Conservation (phyloP, 2,797 vertebrate genomes). For the Synanceia verrucosa region DNA sequence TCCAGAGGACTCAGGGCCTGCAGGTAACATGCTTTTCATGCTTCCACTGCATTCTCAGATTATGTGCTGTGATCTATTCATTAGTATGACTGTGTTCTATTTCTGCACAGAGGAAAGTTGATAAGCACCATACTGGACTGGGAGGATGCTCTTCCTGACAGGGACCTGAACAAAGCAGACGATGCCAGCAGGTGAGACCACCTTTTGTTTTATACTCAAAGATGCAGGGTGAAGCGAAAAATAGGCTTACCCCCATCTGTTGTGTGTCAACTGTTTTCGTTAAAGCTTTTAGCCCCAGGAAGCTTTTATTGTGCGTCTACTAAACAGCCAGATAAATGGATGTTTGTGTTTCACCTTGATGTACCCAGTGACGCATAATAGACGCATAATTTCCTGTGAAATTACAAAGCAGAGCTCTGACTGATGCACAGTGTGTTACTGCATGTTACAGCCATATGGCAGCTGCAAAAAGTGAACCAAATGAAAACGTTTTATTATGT, state of each 20-base stretch:
- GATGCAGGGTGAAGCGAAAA: too few species aligned
- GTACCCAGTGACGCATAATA: not conserved
- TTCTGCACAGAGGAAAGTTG: constrained; percentile 87
- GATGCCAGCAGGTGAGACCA: constrained; percentile 91
- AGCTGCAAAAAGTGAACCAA: not conserved
- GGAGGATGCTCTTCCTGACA: constrained; percentile 93
- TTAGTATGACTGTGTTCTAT: not conserved
- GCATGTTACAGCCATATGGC: not conserved
- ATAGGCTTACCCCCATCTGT: too few species aligned
- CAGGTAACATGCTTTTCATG: constrained; percentile 87
- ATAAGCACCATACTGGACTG: constrained; percentile 96
- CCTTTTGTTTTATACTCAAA: too few species aligned
- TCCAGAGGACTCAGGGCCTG: constrained; percentile 92
- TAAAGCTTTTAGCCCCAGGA: not conserved
- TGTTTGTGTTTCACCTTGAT: constrained; percentile 11
- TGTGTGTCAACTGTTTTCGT: not conserved
- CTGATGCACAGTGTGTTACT: not conserved
- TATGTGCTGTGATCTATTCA: not conserved
- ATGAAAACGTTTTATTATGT: not conserved
- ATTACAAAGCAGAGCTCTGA: not conserved
- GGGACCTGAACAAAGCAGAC: constrained; percentile 89
- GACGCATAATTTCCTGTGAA: constrained; percentile 8
- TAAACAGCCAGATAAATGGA: not conserved
- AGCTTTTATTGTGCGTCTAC: not conserved
- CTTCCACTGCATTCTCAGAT: not conserved